Percentiles rank a stretch among this genome's conserved stretches.
Evolutionary conservation across 2,888 invertebrate species (phyloP).

Genomic region (Ischnus inquisitorius): DNA sequence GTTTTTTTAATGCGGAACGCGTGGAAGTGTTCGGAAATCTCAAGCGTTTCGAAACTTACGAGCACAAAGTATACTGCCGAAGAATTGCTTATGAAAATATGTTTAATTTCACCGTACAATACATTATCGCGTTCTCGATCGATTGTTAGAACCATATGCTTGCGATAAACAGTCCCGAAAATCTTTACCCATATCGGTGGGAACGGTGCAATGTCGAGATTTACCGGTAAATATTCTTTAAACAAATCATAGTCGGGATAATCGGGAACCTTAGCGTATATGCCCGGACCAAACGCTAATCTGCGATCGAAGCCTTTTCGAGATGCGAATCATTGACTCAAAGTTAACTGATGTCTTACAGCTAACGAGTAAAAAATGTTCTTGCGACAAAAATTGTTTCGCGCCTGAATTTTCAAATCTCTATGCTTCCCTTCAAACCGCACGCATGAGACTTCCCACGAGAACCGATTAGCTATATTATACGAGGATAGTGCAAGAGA

Average conservation of each 20-base stretch:
- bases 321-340: slow-evolving; percentile 52
- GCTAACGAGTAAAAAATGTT: slow-evolving; percentile 64
- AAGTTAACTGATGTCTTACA: slow-evolving; percentile 57
- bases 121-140: slow-evolving; percentile 15
- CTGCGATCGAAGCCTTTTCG: slow-evolving; percentile 54
- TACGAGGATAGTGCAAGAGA: slow-evolving; percentile 64
- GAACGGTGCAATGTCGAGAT: slow-evolving; percentile 12
- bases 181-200: slow-evolving; percentile 29
- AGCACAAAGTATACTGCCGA: slow-evolving; percentile 29
- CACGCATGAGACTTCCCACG: slow-evolving; percentile 60
- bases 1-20: slow-evolving; percentile 12
- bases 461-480: slow-evolving; percentile 60
- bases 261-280: neutral
- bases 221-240: slow-evolving; percentile 22
- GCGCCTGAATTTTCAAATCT: slow-evolving; percentile 53
- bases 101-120: slow-evolving; percentile 28
- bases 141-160: slow-evolving; percentile 39
- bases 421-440: slow-evolving; percentile 64
- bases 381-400: slow-evolving; percentile 36
- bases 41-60: slow-evolving; percentile 16
- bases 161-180: slow-evolving; percentile 29
- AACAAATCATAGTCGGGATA: slow-evolving; percentile 11
- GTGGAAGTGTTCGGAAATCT: slow-evolving; percentile 33
- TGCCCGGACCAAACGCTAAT: slow-evolving; percentile 46
- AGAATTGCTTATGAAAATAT: slow-evolving; percentile 22